Evolutionary conservation across 2,113 vertebrate genomes (phyloP).

Genomic region (Plectropomus leopardus): DNA sequence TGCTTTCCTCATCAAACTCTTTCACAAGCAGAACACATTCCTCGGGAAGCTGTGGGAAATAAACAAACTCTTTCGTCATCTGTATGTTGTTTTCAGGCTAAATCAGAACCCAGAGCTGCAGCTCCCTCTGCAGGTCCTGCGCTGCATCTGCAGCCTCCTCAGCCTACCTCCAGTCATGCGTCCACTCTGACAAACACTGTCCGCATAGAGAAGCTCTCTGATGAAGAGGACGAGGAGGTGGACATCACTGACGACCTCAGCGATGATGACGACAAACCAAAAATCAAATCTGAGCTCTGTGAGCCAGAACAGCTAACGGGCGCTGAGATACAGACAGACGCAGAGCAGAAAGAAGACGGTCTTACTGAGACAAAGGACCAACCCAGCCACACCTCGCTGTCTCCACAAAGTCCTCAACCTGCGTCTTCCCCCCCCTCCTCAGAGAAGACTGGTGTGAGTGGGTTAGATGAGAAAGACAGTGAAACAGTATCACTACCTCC

Average conservation of each 20-base stretch:
- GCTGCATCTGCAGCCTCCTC: conserved; percentile 41
- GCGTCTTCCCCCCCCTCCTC: not conserved
- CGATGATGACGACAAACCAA: conserved; percentile 52
- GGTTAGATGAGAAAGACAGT: not conserved
- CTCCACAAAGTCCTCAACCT: not conserved
- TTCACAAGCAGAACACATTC: not conserved
- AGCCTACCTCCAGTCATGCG: conserved; percentile 34
- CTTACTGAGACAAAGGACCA: conserved; percentile 1
- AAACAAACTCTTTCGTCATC: not conserved
- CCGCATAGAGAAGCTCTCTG: conserved; percentile 93
- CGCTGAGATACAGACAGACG: not conserved
- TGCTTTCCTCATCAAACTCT: not conserved
- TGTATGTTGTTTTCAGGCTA: conserved; percentile 79
- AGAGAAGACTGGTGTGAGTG: conserved; percentile 5
- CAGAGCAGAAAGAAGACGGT: conserved; percentile 8
- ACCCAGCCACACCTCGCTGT: not conserved
- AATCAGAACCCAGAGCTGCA: conserved; percentile 79
- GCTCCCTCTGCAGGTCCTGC: conserved; percentile 66
- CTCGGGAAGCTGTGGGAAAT: not conserved
- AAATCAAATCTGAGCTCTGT: conserved; percentile 19
- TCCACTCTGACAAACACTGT: conserved; percentile 87
- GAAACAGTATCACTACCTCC: not conserved
- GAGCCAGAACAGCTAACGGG: not conserved
- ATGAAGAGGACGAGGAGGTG: conserved; percentile 96
- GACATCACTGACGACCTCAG: conserved; percentile 93